phyloP scores from a whole-genome alignment of 2,113 vertebrate species.

The Otolemur garnettii region DNA sequence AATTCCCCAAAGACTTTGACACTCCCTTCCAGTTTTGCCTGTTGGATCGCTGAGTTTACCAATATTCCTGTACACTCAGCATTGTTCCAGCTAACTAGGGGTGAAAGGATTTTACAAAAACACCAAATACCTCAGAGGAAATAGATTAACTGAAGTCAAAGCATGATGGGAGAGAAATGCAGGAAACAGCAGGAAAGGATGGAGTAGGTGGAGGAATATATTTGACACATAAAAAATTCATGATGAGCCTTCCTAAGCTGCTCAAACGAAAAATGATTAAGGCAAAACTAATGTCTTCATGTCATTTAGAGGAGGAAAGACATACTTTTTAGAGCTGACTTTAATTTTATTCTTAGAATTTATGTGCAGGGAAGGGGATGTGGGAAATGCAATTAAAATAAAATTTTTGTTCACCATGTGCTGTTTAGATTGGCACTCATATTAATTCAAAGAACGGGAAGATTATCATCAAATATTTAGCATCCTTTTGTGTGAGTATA shows the following conservation, averaged over 20 bases:
- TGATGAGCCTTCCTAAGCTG: conserved; percentile 70
- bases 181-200: conserved; percentile 33
- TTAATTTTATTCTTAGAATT: conserved; percentile 79
- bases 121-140: not conserved
- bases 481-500: conserved; percentile 73
- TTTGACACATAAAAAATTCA: conserved; percentile 77
- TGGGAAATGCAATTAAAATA: conserved; percentile 79
- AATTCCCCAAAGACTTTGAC: conserved; percentile 60
- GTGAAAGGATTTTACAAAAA: conserved; percentile 8
- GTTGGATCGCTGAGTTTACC: conserved; percentile 61
- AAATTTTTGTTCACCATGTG: conserved; percentile 70
- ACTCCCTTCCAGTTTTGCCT: conserved; percentile 54
- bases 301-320: conserved; percentile 75
- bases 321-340: conserved; percentile 70
- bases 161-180: not conserved
- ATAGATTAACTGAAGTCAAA: conserved; percentile 47
- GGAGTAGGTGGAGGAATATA: conserved; percentile 53
- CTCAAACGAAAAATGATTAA: conserved; percentile 81
- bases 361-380: conserved; percentile 69
- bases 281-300: conserved; percentile 78
- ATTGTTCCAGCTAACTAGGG: not conserved
- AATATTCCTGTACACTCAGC: conserved; percentile 24
- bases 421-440: conserved; percentile 74
- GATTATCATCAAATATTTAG: conserved; percentile 83
- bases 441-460: conserved; percentile 72